A percentile compares a stretch with the other conserved stretches of the same genome.
These are phyloP conservation scores for Bagarius yarrelli DNA, from an alignment of 2,113 vertebrate species.

Conservation along the genomic window DNA sequence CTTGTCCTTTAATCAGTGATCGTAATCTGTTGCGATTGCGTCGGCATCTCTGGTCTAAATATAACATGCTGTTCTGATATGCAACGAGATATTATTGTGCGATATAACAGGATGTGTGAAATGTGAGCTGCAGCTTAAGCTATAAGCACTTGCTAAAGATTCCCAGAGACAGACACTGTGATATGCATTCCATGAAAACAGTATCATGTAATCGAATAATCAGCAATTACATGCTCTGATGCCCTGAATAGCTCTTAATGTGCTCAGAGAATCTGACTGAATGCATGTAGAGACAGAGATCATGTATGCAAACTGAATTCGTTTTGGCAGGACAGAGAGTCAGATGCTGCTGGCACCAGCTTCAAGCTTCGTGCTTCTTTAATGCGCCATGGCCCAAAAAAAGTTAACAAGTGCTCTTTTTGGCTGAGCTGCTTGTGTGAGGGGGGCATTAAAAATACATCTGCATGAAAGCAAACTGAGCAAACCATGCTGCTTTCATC, in stretches of 20 bases:
- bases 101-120: background rate
- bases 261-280: constrained; percentile 2
- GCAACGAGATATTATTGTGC: constrained; percentile 12
- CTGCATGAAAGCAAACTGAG: constrained; percentile 41
- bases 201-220: constrained; percentile 41
- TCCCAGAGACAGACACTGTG: constrained; percentile 15
- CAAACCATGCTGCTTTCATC: constrained; percentile 20
- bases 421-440: constrained; percentile 22
- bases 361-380: constrained; percentile 38
- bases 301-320: constrained; percentile 27
- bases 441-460: constrained; percentile 54
- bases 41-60: constrained; percentile 5
- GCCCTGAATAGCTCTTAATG: background rate
- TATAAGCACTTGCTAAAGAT: constrained; percentile 16
- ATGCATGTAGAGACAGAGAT: constrained; percentile 25
- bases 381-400: constrained; percentile 41
- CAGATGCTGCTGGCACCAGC: constrained; percentile 30
- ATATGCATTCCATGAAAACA: constrained; percentile 15
- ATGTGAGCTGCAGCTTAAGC: constrained; percentile 10
- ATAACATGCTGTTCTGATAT: constrained; percentile 1
- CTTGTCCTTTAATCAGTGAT: constrained; percentile 11
- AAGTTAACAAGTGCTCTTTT: constrained; percentile 48
- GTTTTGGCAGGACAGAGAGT: constrained; percentile 39
- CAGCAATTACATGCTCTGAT: constrained; percentile 34
- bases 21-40: background rate